Percentiles rank a stretch among this genome's conserved stretches.
These are phyloP conservation scores for Cricetomys ansorgei DNA, from an alignment of 2,113 vertebrate species.

Conservation along the genomic window DNA sequence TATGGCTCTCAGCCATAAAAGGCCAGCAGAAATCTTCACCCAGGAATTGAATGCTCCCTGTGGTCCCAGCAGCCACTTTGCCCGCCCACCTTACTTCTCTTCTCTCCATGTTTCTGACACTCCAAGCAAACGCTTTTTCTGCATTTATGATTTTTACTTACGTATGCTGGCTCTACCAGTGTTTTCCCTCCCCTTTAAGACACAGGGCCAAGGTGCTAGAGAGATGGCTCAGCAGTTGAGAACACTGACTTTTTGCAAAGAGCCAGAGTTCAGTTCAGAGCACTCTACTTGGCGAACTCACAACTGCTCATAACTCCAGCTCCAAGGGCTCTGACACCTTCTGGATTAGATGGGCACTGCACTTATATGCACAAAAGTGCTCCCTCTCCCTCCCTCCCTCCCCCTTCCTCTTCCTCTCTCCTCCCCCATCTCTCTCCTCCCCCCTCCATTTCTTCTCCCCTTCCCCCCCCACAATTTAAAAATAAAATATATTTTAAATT, in stretches of 20 bases:
- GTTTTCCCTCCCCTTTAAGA: background rate
- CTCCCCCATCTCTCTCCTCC: background rate
- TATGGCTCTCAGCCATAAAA: background rate
- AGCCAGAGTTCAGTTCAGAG: background rate
- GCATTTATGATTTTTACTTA: background rate
- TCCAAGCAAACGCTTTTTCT: background rate
- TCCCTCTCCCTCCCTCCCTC: background rate
- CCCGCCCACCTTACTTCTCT: background rate
- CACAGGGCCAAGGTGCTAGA: background rate
- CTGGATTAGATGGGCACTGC: background rate
- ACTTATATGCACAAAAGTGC: background rate
- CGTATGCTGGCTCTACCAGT: background rate
- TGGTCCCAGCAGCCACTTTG: background rate
- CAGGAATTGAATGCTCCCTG: background rate
- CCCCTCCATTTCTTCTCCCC: background rate
- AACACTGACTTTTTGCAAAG: background rate
- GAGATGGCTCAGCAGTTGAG: background rate
- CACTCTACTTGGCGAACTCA: background rate
- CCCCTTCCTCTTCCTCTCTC: background rate
- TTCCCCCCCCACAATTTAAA: background rate
- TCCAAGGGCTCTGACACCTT: background rate
- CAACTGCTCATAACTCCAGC: background rate
- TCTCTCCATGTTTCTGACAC: background rate
- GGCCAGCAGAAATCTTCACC: background rate
- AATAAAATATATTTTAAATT: background rate